These are phyloP conservation scores for Virgularia gustaviana DNA, from an alignment of 92 coral and sea anemone species.

Conservation along the genomic window DNA sequence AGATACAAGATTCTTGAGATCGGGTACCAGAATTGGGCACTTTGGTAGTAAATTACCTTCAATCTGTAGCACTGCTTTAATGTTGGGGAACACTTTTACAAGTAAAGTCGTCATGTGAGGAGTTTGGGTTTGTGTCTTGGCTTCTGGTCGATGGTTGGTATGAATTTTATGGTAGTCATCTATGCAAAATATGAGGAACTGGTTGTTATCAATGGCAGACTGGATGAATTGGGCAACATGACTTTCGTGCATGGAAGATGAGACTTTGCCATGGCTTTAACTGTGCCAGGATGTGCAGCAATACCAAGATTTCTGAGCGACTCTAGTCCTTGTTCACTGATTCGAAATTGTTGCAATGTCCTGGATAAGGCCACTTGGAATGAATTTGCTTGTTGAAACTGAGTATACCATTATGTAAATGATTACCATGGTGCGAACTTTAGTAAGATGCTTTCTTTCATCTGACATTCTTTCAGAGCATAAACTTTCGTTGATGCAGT, in stretches of 20 bases:
- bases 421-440: neutral
- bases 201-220: constrained; percentile 1
- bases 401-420: constrained; percentile 14
- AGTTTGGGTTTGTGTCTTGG: constrained; percentile 16
- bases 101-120: constrained; percentile 18
- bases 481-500: neutral
- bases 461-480: constrained; percentile 2
- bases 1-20: no score
- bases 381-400: constrained; percentile 14
- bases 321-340: constrained; percentile 12
- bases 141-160: constrained; percentile 21
- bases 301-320: constrained; percentile 14
- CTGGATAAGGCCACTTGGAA: constrained; percentile 19
- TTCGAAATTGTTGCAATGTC: constrained; percentile 20
- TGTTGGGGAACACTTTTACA: constrained; percentile 23
- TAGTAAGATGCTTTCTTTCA: constrained; percentile 4
- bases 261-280: constrained; percentile 12
- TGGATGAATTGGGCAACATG: neutral
- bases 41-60: no score
- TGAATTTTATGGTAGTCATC: constrained; percentile 20
- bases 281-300: constrained; percentile 8
- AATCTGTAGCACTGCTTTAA: constrained; percentile 24
- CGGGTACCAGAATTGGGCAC: no score
- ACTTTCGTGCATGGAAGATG: neutral
- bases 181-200: constrained; percentile 9